Evolutionary conservation across 2,888 invertebrate genomes (phyloP), one percentile per base, ranked within the genome.

Genomic region (Neelides folsomi): DNA sequence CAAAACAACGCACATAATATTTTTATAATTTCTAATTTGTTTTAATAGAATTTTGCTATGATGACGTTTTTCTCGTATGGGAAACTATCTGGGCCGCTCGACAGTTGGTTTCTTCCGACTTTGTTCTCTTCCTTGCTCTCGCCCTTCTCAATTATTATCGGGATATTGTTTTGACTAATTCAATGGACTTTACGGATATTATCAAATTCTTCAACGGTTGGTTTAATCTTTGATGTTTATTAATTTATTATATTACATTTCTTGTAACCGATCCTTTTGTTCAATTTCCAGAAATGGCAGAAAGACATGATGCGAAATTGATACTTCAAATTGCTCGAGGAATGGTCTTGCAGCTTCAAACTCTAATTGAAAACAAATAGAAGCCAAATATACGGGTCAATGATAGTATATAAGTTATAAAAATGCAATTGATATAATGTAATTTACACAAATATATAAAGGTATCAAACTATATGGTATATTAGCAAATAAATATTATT

Each of bases 171-270:
- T 75, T 95, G 40, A 86, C 89, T 48, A 94, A 95, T 72, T 80
- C 85, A 65, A 95, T 95, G 93, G 93, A 95, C 72, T 95, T 94
- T 70, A 94, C 94, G 0, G 94, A 95, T 70, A 90, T 94, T 69
- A 95, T 95, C 68, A 93, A 93, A 69, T 95, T 95, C 73, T 95
- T 94, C 69, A 95, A 94, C 73, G 93, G 93, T 92, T 68, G 74
- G 20, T 38, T 35, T 38, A 42, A 42, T 12, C 16, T 34, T 13
- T 18, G 13, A 9, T 18, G 10, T 19, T 48, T 13, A 34, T 27
- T 27, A n/a, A n/a, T n/a, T n/a, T n/a, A n/a, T 20, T 20, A 27
- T 27, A 27, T 27, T n/a, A 7, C 27, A 5, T 27, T 3, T 27
- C 27, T 27, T 7, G 4, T 5, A 27, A 27, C n/a, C n/a, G 6